Evolutionary conservation across 2,888 invertebrate genomes (phyloP).

Genomic region (Mythimna vitellina): DNA sequence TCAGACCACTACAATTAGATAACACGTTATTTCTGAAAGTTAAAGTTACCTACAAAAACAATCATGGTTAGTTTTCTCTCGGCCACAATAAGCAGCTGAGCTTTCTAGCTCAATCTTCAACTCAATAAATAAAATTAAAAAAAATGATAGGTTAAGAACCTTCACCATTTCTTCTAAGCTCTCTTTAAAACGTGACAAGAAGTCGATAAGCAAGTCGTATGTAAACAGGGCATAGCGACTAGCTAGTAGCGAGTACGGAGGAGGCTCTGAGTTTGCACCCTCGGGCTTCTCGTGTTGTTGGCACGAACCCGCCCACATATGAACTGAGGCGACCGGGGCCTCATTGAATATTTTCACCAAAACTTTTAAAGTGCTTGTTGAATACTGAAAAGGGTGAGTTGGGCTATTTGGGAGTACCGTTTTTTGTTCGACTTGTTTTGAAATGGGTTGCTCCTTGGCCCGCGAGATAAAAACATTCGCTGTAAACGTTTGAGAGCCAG

Average conservation of each 20-base stretch:
- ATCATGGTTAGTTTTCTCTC: neutral
- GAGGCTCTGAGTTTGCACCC: conserved; percentile 18
- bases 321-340: conserved; percentile 61
- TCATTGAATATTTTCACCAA: conserved; percentile 75
- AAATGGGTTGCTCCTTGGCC: conserved; percentile 52
- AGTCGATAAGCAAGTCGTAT: conserved; percentile 41
- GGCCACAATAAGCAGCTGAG: neutral
- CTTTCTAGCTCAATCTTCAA: neutral
- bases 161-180: neutral
- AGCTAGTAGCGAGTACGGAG: neutral
- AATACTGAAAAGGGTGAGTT: conserved; percentile 72
- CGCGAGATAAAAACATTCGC: conserved; percentile 54
- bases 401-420: conserved; percentile 53
- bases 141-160: neutral
- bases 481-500: conserved; percentile 34
- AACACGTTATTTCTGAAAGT: neutral
- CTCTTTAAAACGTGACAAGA: conserved; percentile 25
- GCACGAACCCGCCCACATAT: conserved; percentile 68
- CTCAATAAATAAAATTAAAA: neutral
- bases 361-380: conserved; percentile 74
- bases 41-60: neutral
- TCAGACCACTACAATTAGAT: neutral
- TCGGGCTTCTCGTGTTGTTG: conserved; percentile 55
- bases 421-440: conserved; percentile 55
- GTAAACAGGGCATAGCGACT: conserved; percentile 39